Evolutionary conservation across 2,888 invertebrate genomes (phyloP), one percentile per base, ranked within the genome.

Genomic region (Lymantria monacha): DNA sequence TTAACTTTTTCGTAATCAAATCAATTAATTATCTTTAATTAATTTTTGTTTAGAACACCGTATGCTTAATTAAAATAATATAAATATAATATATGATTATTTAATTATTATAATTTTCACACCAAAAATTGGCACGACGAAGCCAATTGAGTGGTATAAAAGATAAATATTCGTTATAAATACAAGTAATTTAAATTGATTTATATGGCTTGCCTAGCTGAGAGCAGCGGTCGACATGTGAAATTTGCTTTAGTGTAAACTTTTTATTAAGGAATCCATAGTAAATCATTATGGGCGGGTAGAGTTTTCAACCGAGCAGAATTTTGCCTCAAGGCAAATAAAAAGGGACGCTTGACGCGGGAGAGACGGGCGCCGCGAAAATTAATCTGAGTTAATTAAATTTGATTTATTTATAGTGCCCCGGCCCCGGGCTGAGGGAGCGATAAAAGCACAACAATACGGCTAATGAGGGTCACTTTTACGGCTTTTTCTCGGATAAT

Each of bases 371-470:
- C 71, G 79, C 82, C 77, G 86, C 81, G 88, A 87, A 89, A 90
- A 91, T 90, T 90, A 91, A 91, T 91, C 87, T 85, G 81, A 86
- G 90, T 90, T 91, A 91, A 91, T 91, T 91, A 91, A 91, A 88
- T 89, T 90, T 90, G 83, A 89, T 88, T 91, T 91, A 91, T 90
- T 90, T 91, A 91, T 90, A 82, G 73, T 79, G 71, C 64, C 73
- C 78, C 70, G 74, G 75, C 70, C 69, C 66, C 59, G 8, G 72
- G 75, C 66, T 68, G 70, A 74, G 81, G 78, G 79, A 75, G 74
- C 83, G 81, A 74, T 85, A 86, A 89, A 86, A 87, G 85, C 86
- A 83, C 85, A 87, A 89, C 87, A 88, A 87, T 84, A 79, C 78
- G 74, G 61, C 79, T 90, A 89, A 90, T 89, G 86, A 88, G 84